Evolutionary conservation across 2,113 vertebrate genomes (phyloP), one percentile per base, ranked within the genome.

Genomic region (Colinus virginianus): DNA sequence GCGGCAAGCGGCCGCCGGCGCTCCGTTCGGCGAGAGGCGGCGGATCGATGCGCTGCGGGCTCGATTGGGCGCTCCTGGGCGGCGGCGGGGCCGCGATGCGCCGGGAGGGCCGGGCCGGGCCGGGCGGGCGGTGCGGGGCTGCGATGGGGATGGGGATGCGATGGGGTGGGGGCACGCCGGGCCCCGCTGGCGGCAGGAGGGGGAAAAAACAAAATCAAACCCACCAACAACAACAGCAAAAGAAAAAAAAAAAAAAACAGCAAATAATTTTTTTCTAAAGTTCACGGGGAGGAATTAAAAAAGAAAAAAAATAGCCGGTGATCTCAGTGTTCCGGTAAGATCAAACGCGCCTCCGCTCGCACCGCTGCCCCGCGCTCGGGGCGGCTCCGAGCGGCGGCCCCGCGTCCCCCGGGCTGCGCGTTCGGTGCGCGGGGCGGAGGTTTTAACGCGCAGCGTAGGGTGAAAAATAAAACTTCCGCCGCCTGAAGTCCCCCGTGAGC

Each of bases 31-130:
- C 48, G 22, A 49, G 48, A 21, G 48, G 48, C 48, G 48, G 48
- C 48, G 97, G 97, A 98, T 99, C 98, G 98, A 99, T 98, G 98
- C 98, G 98, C 98, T 98, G 97, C 97, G 98, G 95, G 98, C 98
- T 99, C 98, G 98, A 99, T 99, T 99, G 98, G 96, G 98, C 98
- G 97, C 98, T 98, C 98, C 99, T 99, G 97, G 93, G 98, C 98
- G 97, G 97, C 98, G 97, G 98, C 97, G 98, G 97, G 97, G 98
- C 98, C 97, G 98, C 97, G 96, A 83, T 49, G 48, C 48, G 48
- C 48, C 48, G 48, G 48, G 48, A 49, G 48, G 97, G 97, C 96
- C 97, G 97, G 97, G 97, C 96, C 83, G 97, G 97, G 97, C 97
- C 97, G 90, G 91, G 89, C 48, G 48, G 48, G 48, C 48, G 48